phyloP scores from a whole-genome alignment of 1,140 invertebrate genomes.

The Metaphire vulgaris region DNA sequence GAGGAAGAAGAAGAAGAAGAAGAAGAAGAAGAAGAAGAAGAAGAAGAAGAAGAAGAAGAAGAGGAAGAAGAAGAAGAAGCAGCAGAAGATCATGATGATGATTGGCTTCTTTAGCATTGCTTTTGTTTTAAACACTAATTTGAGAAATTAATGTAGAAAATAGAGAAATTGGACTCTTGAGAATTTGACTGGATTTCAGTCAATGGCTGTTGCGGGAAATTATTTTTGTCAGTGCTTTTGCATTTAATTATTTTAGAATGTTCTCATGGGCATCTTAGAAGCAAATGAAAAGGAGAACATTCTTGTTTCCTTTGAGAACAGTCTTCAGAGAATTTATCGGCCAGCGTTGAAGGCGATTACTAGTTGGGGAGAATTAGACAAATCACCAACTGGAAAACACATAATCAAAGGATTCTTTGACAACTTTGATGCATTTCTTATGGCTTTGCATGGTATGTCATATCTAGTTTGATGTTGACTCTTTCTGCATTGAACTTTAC shows the following conservation, averaged over 20 bases:
- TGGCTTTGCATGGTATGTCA: neutral
- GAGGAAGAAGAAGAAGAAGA: no score
- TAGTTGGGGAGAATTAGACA: slow-evolving; percentile 34
- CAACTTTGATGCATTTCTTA: neutral
- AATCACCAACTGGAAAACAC: slow-evolving; percentile 26
- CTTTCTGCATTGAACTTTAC: neutral
- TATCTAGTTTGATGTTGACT: neutral
- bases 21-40: no score
- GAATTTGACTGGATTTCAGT: no score
- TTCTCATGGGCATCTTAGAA: slow-evolving; percentile 36
- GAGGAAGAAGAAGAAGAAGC: no score
- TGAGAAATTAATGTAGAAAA: no score
- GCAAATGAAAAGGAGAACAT: slow-evolving; percentile 31
- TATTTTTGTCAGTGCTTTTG: no score
- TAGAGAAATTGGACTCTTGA: no score
- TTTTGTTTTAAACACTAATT: no score
- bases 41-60: no score
- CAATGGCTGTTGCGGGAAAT: no score
- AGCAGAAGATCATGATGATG: no score
- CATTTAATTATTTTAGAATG: slow-evolving; percentile 35
- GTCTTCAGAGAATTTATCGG: slow-evolving; percentile 34
- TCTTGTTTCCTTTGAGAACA: slow-evolving; percentile 34
- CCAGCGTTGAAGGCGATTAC: slow-evolving; percentile 32
- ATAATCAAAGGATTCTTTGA: neutral
- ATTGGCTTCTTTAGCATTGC: no score